Conservation (phyloP, 2,113 vertebrate genomes). For the Eurypyga helias region DNA sequence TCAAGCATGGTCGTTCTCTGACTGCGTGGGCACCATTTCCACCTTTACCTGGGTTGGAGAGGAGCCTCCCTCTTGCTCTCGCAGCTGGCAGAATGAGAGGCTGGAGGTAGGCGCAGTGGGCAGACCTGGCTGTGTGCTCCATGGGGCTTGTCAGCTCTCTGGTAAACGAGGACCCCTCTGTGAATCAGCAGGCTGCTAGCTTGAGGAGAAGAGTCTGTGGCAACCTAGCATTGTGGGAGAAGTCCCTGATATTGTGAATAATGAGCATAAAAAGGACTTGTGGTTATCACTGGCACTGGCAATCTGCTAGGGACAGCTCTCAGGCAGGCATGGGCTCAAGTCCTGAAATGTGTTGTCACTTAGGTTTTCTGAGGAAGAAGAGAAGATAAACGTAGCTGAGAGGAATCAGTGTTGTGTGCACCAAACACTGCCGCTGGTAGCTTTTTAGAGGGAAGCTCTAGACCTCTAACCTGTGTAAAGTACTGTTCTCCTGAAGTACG, state of each 20-base stretch:
- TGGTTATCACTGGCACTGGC: not conserved
- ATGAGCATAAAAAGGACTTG: not conserved
- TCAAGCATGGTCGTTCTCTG: not conserved
- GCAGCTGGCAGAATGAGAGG: not conserved
- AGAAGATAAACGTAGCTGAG: not conserved
- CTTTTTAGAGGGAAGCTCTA: not conserved
- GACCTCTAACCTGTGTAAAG: not conserved
- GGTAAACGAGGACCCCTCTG: not conserved
- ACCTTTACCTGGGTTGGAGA: not conserved
- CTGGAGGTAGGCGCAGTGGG: not conserved
- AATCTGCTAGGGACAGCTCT: not conserved
- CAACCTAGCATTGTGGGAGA: not conserved
- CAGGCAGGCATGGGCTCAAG: not conserved
- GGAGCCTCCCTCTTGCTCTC: not conserved
- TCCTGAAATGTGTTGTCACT: not conserved
- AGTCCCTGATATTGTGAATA: not conserved
- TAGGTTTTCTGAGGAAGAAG: not conserved
- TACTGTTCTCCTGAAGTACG: not conserved
- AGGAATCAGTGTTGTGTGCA: not conserved
- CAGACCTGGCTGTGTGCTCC: not conserved
- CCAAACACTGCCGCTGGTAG: not conserved
- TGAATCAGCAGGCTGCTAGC: not conserved
- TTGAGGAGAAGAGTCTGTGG: not conserved
- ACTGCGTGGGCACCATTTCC: not conserved
- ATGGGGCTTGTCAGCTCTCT: not conserved